Evolutionary conservation across 2,888 invertebrate genomes (phyloP).

Genomic region (Dinocampus coccinellae): DNA sequence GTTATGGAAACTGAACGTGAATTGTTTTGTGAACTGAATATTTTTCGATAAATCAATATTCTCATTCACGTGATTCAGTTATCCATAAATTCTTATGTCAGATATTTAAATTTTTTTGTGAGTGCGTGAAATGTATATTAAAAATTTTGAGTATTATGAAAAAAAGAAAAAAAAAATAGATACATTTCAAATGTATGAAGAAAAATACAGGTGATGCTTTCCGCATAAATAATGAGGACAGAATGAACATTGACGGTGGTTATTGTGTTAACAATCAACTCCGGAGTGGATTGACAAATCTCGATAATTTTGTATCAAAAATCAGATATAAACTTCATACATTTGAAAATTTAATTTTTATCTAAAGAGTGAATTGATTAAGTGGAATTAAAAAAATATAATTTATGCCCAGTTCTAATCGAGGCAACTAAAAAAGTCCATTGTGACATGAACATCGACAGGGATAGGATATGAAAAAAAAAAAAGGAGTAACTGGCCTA

Average conservation of each 20-base stretch:
- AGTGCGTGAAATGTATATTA: constrained; percentile 41
- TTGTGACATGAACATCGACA: constrained; percentile 15
- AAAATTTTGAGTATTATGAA: constrained; percentile 33
- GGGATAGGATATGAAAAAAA: constrained; percentile 21
- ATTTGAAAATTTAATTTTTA: constrained; percentile 31
- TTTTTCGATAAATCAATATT: background rate
- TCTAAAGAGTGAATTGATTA: constrained; percentile 36
- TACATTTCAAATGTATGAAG: constrained; percentile 31
- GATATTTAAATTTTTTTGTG: constrained; percentile 34
- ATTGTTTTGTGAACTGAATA: background rate
- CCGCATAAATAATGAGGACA: background rate
- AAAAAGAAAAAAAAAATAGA: background rate
- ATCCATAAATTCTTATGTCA: constrained; percentile 3
- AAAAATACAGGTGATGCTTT: constrained; percentile 15
- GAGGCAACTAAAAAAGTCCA: background rate
- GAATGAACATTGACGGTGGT: background rate
- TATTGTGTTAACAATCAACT: constrained; percentile 17
- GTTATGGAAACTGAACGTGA: background rate
- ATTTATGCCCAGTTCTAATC: constrained; percentile 20
- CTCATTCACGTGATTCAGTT: background rate
- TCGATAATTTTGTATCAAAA: background rate
- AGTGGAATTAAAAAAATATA: constrained; percentile 16
- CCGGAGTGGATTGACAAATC: constrained; percentile 8
- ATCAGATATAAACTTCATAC: constrained; percentile 30
- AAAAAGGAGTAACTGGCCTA: constrained; percentile 40